Evolutionary conservation across 2,888 invertebrate genomes (phyloP).

Genomic region (Dendrolimus pini): DNA sequence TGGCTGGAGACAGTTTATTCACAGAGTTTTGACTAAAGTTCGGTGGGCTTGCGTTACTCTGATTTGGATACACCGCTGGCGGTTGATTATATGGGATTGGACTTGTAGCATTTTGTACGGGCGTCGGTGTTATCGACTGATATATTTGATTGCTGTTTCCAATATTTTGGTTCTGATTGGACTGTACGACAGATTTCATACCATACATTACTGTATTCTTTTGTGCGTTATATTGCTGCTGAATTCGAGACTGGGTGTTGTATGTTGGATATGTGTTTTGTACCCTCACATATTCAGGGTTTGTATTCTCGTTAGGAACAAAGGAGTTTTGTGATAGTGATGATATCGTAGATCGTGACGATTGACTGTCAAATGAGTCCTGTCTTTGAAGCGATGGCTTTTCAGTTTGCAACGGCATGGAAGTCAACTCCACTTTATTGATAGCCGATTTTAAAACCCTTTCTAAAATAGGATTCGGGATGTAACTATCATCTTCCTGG

Average conservation of each 20-base stretch:
- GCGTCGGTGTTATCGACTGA: constrained; percentile 46
- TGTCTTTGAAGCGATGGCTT: constrained; percentile 65
- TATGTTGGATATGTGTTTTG: constrained; percentile 57
- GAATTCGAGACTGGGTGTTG: constrained; percentile 49
- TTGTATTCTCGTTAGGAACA: constrained; percentile 42
- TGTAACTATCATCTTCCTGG: constrained; percentile 92
- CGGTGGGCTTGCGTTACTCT: constrained; percentile 56
- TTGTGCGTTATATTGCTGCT: constrained; percentile 51
- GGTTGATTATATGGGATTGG: constrained; percentile 61
- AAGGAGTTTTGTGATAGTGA: constrained; percentile 63
- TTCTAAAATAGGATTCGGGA: constrained; percentile 93
- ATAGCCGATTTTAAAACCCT: constrained; percentile 89
- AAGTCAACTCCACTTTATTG: constrained; percentile 81
- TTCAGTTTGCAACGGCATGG: constrained; percentile 66
- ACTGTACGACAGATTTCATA: constrained; percentile 41
- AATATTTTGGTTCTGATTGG: constrained; percentile 29
- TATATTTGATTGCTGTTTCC: constrained; percentile 51
- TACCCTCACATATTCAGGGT: constrained; percentile 55
- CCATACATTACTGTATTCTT: constrained; percentile 50
- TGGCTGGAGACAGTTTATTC: constrained; percentile 57
- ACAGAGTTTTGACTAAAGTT: constrained; percentile 59
- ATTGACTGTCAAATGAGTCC: constrained; percentile 72
- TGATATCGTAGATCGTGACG: constrained; percentile 69
- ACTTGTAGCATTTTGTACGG: constrained; percentile 42
- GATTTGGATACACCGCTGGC: constrained; percentile 48